Percentiles rank a stretch among this genome's conserved stretches.
Conservation (phyloP, 2,888 invertebrate species). For the Leuctra nigra region DNA sequence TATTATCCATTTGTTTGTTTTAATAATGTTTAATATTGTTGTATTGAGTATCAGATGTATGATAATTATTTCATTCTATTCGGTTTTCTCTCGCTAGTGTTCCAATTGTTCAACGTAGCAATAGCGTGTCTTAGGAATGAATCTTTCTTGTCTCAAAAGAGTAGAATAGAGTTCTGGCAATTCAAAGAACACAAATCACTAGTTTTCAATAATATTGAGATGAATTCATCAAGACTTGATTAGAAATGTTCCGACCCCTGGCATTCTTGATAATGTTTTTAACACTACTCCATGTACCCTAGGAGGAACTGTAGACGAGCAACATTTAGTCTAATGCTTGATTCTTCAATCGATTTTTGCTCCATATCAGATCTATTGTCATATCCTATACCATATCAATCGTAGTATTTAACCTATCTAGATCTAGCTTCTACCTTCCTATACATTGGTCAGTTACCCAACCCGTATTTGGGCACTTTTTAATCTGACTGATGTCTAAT, state of each 20-base stretch:
- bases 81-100: conserved; percentile 14
- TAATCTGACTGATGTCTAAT: too few relatives aligned
- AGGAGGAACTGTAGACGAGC: background rate
- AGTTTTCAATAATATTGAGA: background rate
- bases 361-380: conserved; percentile 13
- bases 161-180: background rate
- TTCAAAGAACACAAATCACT: background rate
- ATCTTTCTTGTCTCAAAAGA: conserved; percentile 17
- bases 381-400: conserved; percentile 15
- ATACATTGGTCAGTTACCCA: too few relatives aligned
- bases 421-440: too few relatives aligned
- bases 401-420: background rate
- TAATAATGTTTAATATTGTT: background rate
- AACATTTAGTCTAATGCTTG: background rate
- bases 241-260: background rate
- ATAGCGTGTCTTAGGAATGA: conserved; percentile 22
- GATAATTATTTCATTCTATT: background rate
- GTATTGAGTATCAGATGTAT: background rate
- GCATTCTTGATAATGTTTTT: background rate
- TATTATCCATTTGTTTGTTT: background rate
- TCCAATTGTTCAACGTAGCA: conserved; percentile 18
- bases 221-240: conserved; percentile 11
- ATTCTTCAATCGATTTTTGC: conserved; percentile 3
- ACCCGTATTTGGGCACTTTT: too few relatives aligned
- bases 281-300: background rate